A percentile compares a stretch with the other conserved stretches of the same genome.
Evolutionary conservation across 2,888 invertebrate genomes (phyloP).

Genomic region (Conus canariensis): DNA sequence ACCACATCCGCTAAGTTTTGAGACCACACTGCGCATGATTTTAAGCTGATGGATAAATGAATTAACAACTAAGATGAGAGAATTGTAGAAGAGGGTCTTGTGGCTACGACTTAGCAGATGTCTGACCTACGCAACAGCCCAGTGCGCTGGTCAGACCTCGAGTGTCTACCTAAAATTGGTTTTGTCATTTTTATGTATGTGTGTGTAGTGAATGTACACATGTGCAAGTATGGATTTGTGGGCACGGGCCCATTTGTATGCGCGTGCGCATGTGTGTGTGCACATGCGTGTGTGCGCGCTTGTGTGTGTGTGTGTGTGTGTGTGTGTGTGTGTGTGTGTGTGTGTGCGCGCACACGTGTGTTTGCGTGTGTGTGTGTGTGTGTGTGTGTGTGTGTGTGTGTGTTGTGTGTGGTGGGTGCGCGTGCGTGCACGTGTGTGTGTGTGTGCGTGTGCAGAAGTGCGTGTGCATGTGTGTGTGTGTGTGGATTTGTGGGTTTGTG

Average conservation of each 20-base stretch:
- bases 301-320: not conserved
- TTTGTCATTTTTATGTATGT: no score
- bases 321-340: conserved; percentile 4
- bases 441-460: no score
- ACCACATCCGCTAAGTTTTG: no score
- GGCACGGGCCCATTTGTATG: not conserved
- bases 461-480: not conserved
- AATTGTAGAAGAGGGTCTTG: no score
- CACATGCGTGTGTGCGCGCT: not conserved
- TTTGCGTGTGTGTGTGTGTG: conserved; percentile 19
- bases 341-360: not conserved
- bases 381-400: conserved; percentile 33
- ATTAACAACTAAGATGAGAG: no score
- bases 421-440: not conserved
- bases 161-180: no score
- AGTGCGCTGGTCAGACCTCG: no score
- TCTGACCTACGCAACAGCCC: no score
- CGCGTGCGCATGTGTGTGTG: conserved; percentile 14
- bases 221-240: conserved; percentile 33
- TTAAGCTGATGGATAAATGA: no score
- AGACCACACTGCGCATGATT: no score
- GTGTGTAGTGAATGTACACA: conserved; percentile 30
- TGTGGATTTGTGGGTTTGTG: no score
- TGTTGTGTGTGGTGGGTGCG: not conserved
- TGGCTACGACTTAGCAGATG: no score